phyloP scores from a whole-genome alignment of 2,113 vertebrate genomes.

The Neoarius graeffei region DNA sequence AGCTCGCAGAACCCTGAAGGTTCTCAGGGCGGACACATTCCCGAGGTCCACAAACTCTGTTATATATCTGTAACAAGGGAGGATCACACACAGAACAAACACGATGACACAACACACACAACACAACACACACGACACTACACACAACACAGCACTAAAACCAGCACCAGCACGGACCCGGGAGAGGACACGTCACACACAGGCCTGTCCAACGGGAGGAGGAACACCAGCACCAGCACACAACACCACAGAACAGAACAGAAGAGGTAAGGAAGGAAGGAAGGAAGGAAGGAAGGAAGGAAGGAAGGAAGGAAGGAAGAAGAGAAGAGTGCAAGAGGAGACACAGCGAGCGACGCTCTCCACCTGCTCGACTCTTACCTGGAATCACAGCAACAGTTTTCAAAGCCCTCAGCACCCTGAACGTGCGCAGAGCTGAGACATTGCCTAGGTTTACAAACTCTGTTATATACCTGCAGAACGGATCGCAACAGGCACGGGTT shows the following conservation, averaged over 20 bases:
- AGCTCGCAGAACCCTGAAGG: slow-evolving; percentile 99
- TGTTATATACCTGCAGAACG: slow-evolving; percentile 99
- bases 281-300: slow-evolving; percentile 53
- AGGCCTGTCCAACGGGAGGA: slow-evolving; percentile 76
- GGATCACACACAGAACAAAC: slow-evolving; percentile 98
- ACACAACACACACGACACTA: slow-evolving; percentile 68
- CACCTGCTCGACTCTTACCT: slow-evolving; percentile 82
- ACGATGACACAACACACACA: slow-evolving; percentile 85
- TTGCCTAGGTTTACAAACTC: slow-evolving; percentile 99
- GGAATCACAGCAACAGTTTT: slow-evolving; percentile 99
- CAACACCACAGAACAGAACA: slow-evolving; percentile 57
- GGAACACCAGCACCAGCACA: slow-evolving; percentile 30
- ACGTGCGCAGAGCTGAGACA: slow-evolving; percentile 99
- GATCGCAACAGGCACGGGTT: slow-evolving; percentile 70
- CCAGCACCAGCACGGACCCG: slow-evolving; percentile 54
- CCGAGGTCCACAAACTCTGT: slow-evolving; percentile 99
- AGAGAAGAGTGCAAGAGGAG: slow-evolving; percentile 35
- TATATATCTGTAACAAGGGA: slow-evolving; percentile 99
- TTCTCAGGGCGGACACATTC: slow-evolving; percentile 99
- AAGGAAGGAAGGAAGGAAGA: too few species aligned
- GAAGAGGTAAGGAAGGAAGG: slow-evolving; percentile 55
- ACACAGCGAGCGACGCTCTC: slow-evolving; percentile 43
- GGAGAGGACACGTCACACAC: slow-evolving; percentile 60
- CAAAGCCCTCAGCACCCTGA: slow-evolving; percentile 99
- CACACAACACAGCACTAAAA: slow-evolving; percentile 77